These are phyloP conservation scores for Morbakka virulenta DNA, from an alignment of 30 jellyfish, hydroid and myxozoan genomes.

Conservation along the genomic window DNA sequence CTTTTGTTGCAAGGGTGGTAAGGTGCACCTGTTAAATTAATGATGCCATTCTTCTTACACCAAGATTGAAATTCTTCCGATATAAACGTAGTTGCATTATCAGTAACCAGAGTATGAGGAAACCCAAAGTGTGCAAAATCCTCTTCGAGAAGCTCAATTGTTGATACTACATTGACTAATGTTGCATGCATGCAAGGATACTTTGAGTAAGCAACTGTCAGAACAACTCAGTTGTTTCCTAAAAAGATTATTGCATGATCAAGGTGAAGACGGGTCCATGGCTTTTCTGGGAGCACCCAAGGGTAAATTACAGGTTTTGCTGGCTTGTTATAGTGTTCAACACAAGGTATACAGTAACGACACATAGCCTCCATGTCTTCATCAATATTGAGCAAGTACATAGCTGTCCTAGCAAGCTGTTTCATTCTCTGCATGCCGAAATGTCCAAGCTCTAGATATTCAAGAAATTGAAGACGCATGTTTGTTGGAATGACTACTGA, in stretches of 20 bases:
- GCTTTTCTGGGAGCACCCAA: conserved; percentile 19
- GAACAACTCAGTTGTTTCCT: conserved; percentile 37
- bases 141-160: conserved; percentile 12
- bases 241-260: conserved; percentile 14
- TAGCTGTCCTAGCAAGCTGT: conserved; percentile 35
- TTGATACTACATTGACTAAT: neutral
- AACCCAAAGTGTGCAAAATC: conserved; percentile 15
- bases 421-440: conserved; percentile 41
- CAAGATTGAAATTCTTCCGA: conserved; percentile 20
- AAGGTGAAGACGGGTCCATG: conserved; percentile 29
- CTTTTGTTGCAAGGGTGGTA: too few relatives aligned
- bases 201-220: conserved; percentile 38
- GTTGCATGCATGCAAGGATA: conserved; percentile 16
- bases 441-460: conserved; percentile 47
- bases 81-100: conserved; percentile 19
- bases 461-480: conserved; percentile 7
- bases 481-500: too few relatives aligned
- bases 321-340: conserved; percentile 29
- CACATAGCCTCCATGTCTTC: neutral
- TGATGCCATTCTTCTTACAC: conserved; percentile 8
- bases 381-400: conserved; percentile 47
- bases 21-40: conserved; percentile 28
- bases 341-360: conserved; percentile 11
- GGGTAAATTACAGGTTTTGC: conserved; percentile 14
- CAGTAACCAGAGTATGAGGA: conserved; percentile 33